phyloP scores from a whole-genome alignment of 2,113 vertebrate genomes.

The Coturnix japonica region DNA sequence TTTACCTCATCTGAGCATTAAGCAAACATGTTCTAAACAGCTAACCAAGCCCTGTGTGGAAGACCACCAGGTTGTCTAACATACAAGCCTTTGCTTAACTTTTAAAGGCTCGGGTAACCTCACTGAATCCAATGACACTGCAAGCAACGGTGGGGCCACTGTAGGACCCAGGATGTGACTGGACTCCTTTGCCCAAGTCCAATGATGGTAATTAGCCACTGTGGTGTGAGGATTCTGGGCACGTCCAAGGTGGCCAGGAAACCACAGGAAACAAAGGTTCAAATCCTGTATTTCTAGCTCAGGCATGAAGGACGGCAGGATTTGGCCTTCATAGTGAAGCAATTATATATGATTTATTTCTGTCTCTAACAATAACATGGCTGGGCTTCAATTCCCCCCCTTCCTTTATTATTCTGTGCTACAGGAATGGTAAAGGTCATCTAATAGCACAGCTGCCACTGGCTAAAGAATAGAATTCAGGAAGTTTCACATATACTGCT shows the following conservation, averaged over 20 bases:
- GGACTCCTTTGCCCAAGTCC: background rate
- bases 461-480: constrained; percentile 43
- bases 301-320: constrained; percentile 65
- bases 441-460: constrained; percentile 51
- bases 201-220: constrained; percentile 44
- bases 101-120: background rate
- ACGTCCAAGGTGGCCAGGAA: constrained; percentile 54
- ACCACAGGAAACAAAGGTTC: constrained; percentile 61
- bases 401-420: constrained; percentile 56
- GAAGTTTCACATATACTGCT: constrained; percentile 45
- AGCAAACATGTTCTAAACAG: background rate
- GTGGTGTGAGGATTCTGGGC: constrained; percentile 12
- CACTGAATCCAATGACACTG: background rate
- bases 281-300: constrained; percentile 67
- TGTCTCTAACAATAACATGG: constrained; percentile 66
- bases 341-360: constrained; percentile 64
- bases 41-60: background rate
- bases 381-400: constrained; percentile 43
- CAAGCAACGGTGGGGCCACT: background rate
- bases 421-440: constrained; percentile 56
- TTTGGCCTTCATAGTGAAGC: constrained; percentile 62
- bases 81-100: background rate
- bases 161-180: background rate
- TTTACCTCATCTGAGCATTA: background rate
- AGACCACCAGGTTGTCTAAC: background rate